These are phyloP conservation scores for Chelon labrosus DNA, from an alignment of 2,797 vertebrate species.

Conservation along the genomic window DNA sequence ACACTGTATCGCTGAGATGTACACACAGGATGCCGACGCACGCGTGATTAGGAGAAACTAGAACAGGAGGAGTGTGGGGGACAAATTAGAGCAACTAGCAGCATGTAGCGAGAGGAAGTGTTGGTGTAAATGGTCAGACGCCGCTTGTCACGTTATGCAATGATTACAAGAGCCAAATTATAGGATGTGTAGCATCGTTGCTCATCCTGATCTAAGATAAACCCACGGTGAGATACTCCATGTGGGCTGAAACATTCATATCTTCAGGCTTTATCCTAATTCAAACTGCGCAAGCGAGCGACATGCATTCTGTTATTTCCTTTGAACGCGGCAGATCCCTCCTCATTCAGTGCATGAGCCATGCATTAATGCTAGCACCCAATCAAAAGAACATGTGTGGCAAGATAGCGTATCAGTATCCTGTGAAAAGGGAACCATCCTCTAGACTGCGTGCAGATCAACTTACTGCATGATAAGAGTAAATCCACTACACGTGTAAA, in stretches of 20 bases:
- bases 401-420: conserved; percentile 14
- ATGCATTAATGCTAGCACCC: conserved; percentile 25
- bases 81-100: conserved; percentile 27
- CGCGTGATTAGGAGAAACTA: conserved; percentile 34
- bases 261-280: no score
- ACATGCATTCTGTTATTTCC: neutral
- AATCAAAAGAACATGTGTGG: conserved; percentile 35
- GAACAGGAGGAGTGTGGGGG: conserved; percentile 38
- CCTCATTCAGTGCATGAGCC: conserved; percentile 2
- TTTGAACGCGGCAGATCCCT: conserved; percentile 5
- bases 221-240: neutral
- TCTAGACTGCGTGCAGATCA: conserved; percentile 7
- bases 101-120: conserved; percentile 22
- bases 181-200: conserved; percentile 19
- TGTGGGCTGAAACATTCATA: no score
- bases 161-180: conserved; percentile 25
- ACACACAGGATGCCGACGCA: conserved; percentile 36
- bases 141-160: conserved; percentile 18
- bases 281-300: no score
- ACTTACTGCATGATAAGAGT: conserved; percentile 33
- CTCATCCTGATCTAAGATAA: conserved; percentile 16
- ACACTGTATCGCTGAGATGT: conserved; percentile 49
- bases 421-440: conserved; percentile 10
- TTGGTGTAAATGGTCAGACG: conserved; percentile 34
- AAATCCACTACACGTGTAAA: conserved; percentile 49